Evolutionary conservation across 2,797 vertebrate genomes (phyloP).

Genomic region (Salmo trutta): DNA sequence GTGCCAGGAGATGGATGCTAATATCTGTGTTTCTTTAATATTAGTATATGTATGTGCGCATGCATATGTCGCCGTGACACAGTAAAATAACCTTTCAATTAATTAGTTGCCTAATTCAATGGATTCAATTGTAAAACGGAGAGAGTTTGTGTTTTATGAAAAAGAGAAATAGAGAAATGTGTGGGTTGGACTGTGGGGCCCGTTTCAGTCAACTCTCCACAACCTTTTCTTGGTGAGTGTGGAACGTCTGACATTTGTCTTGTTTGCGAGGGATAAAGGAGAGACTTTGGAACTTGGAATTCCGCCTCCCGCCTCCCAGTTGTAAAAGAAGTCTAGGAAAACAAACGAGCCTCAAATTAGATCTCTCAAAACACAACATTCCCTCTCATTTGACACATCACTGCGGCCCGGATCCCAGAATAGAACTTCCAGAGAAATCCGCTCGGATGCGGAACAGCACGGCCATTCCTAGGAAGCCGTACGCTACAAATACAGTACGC

Average conservation of each 20-base stretch:
- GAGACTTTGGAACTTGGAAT: slow-evolving; percentile 58
- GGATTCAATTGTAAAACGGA: slow-evolving; percentile 26
- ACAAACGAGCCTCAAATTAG: slow-evolving; percentile 83
- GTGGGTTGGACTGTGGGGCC: slow-evolving; percentile 15
- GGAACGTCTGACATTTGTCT: slow-evolving; percentile 57
- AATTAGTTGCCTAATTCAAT: slow-evolving; percentile 60
- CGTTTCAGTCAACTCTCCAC: slow-evolving; percentile 35
- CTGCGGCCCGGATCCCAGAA: slow-evolving; percentile 72
- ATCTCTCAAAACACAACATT: slow-evolving; percentile 82
- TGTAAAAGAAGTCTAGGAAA: slow-evolving; percentile 75
- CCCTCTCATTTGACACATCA: slow-evolving; percentile 82
- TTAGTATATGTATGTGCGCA: slow-evolving; percentile 57
- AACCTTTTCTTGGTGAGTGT: slow-evolving; percentile 20
- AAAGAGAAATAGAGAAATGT: not conserved
- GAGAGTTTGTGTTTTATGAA: slow-evolving; percentile 19
- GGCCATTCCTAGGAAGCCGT: slow-evolving; percentile 40
- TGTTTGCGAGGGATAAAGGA: slow-evolving; percentile 57
- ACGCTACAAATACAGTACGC: slow-evolving; percentile 38
- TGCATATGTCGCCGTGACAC: slow-evolving; percentile 74
- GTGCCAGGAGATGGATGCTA: slow-evolving; percentile 66
- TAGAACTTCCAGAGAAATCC: slow-evolving; percentile 68
- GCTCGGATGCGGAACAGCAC: slow-evolving; percentile 47
- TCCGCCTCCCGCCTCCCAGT: slow-evolving; percentile 54
- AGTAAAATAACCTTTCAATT: slow-evolving; percentile 72
- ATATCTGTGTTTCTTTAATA: slow-evolving; percentile 62